Percentiles rank a stretch among this genome's conserved stretches.
Evolutionary conservation across 2,888 invertebrate species (phyloP).

Genomic region (Pomacea canaliculata): DNA sequence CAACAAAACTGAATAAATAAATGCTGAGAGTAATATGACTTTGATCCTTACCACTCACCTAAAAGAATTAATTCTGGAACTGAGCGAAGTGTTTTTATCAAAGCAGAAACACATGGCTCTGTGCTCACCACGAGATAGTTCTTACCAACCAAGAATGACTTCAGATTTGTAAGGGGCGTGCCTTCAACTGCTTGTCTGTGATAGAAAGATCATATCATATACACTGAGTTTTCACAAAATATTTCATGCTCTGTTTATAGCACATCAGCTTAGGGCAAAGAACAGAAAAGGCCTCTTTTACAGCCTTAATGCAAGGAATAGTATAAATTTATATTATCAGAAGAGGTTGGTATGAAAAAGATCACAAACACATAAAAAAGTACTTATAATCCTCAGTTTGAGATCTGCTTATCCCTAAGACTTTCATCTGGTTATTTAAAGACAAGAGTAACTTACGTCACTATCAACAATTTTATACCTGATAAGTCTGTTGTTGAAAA

Average conservation of each 20-base stretch:
- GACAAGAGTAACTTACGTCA: neutral
- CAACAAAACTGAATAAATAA: no score
- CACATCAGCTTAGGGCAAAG: no score
- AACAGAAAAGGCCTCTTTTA: no score
- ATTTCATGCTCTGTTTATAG: no score
- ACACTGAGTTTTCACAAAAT: no score
- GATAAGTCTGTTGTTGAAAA: slow-evolving; percentile 29
- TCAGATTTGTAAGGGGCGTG: slow-evolving; percentile 29
- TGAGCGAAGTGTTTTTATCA: slow-evolving; percentile 27
- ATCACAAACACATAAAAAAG: no score
- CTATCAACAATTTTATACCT: slow-evolving; percentile 16
- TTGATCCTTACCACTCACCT: slow-evolving; percentile 13
- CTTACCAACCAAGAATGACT: slow-evolving; percentile 22
- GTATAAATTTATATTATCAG: no score
- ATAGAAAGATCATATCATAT: no score
- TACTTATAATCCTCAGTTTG: no score
- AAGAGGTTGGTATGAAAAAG: no score
- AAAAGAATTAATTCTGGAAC: slow-evolving; percentile 33
- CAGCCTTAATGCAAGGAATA: no score
- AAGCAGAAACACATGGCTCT: slow-evolving; percentile 19
- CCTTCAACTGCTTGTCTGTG: slow-evolving; percentile 26
- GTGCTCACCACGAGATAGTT: slow-evolving; percentile 31
- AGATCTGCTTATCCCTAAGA: neutral
- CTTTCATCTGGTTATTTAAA: neutral
- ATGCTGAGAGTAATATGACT: no score